Conservation (phyloP, 2,888 invertebrate genomes). For the Eilema sororculum region DNA sequence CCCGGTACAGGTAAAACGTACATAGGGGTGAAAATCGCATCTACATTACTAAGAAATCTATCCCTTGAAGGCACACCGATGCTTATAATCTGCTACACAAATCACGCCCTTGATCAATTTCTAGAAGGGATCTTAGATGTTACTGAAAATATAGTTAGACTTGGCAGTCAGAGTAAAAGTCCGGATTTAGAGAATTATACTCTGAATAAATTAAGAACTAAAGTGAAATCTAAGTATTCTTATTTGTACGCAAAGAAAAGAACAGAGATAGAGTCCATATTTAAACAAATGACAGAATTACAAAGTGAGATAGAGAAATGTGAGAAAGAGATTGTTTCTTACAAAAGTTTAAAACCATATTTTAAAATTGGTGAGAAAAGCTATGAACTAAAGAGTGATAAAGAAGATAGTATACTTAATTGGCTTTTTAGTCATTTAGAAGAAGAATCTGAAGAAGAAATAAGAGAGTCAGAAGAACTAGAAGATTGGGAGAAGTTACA, state of each 20-base stretch:
- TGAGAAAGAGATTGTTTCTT: conserved; percentile 71
- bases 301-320: conserved; percentile 78
- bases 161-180: conserved; percentile 90
- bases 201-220: conserved; percentile 71
- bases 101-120: conserved; percentile 96
- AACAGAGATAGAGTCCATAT: conserved; percentile 68
- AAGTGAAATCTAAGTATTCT: conserved; percentile 73
- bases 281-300: conserved; percentile 70
- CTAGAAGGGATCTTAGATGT: conserved; percentile 89
- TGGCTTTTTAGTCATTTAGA: conserved; percentile 74
- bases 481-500: conserved; percentile 45
- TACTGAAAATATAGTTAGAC: conserved; percentile 88
- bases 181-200: conserved; percentile 85
- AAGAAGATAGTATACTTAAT: conserved; percentile 69
- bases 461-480: conserved; percentile 53
- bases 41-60: conserved; percentile 88
- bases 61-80: conserved; percentile 88
- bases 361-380: conserved; percentile 60
- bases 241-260: conserved; percentile 70
- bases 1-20: conserved; percentile 96
- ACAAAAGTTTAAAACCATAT: conserved; percentile 65
- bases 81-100: conserved; percentile 93
- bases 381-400: conserved; percentile 60
- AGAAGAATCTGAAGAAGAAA: conserved; percentile 50
- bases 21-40: conserved; percentile 91